These are phyloP conservation scores for Magallana gigas DNA, from an alignment of 1,140 invertebrate species.

Conservation along the genomic window DNA sequence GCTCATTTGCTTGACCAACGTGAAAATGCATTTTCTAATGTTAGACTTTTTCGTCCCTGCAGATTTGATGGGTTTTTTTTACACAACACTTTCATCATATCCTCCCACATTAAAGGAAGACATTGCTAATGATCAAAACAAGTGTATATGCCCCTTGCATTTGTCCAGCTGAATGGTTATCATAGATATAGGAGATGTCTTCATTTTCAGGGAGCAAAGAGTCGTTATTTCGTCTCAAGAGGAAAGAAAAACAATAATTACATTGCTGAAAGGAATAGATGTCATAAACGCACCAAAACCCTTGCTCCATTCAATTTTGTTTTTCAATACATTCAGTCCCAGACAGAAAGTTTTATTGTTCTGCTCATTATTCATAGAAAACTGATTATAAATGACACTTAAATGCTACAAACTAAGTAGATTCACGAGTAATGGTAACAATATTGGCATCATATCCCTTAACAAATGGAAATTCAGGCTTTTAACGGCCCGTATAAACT, in stretches of 20 bases:
- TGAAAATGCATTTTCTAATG: too few relatives aligned
- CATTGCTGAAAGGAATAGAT: background rate
- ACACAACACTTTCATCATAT: too few relatives aligned
- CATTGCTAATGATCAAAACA: background rate
- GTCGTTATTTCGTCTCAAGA: background rate
- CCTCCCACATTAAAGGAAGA: too few relatives aligned
- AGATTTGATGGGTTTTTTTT: too few relatives aligned
- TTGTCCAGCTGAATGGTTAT: background rate
- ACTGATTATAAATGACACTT: conserved; percentile 30
- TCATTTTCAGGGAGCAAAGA: background rate
- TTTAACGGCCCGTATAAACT: conserved; percentile 8
- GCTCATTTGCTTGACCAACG: too few relatives aligned
- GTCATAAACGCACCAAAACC: background rate
- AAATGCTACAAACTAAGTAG: conserved; percentile 19
- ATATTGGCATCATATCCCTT: conserved; percentile 31
- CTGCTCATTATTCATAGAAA: conserved; percentile 30
- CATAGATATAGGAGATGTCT: background rate
- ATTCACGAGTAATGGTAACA: conserved; percentile 14
- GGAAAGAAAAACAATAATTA: background rate
- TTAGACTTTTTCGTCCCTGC: too few relatives aligned
- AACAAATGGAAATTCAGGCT: conserved; percentile 15
- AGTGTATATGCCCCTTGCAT: background rate
- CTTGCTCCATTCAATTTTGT: conserved; percentile 3
- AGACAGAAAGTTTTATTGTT: conserved; percentile 9
- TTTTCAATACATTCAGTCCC: conserved; percentile 7